Percentiles rank a stretch among this genome's conserved stretches.
Evolutionary conservation across 2,113 vertebrate species (phyloP).

Genomic region (Ondatra zibethicus): DNA sequence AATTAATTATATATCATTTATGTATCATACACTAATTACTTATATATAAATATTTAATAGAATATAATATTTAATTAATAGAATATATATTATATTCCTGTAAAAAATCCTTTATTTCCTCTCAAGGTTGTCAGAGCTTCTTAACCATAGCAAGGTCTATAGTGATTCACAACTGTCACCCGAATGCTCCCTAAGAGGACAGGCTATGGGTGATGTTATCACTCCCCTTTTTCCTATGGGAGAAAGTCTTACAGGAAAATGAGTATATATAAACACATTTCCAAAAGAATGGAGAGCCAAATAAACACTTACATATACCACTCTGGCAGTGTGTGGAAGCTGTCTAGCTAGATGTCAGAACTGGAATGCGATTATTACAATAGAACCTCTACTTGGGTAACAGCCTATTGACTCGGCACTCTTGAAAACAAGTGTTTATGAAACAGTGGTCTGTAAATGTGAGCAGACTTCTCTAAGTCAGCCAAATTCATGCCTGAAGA

Average conservation of each 20-base stretch:
- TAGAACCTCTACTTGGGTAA: background rate
- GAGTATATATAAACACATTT: slow-evolving; percentile 17
- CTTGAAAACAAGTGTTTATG: background rate
- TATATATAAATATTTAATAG: background rate
- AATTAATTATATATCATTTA: background rate
- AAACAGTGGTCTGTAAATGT: background rate
- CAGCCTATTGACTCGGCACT: background rate
- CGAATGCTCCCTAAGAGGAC: background rate
- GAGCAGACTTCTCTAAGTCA: background rate
- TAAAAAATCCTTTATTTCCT: background rate
- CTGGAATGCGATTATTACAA: background rate
- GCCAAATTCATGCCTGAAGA: slow-evolving; percentile 30
- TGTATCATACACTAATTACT: background rate
- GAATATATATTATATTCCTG: background rate
- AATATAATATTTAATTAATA: background rate
- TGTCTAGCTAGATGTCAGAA: background rate
- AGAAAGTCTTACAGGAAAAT: background rate
- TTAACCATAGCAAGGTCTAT: background rate
- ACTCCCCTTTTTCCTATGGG: background rate
- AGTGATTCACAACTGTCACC: slow-evolving; percentile 35
- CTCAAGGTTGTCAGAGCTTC: background rate
- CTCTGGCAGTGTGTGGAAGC: background rate
- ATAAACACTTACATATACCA: background rate
- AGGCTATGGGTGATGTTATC: slow-evolving; percentile 33
- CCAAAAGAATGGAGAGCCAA: background rate